Base-by-base conservation (phyloP, 1,140 invertebrate species). In the Adoxophyes honmai region DNA sequence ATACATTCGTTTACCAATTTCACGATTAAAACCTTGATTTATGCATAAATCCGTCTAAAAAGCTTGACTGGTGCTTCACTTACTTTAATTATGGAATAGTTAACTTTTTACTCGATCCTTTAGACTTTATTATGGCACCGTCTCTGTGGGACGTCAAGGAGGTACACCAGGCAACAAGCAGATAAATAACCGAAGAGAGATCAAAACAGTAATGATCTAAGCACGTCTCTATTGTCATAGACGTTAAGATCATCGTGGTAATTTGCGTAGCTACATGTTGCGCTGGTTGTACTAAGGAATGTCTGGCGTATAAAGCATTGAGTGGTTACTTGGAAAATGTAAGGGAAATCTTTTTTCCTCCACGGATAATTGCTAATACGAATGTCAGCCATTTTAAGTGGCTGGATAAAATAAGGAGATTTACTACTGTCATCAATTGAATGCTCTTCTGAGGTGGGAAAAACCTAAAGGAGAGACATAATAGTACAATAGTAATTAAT, bases 281-380 rank as follows among this genome's bases (percentile, higher is more conserved):
- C n/a, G n/a, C n/a, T n/a, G n/a, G n/a, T n/a, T 3, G 6, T 6
- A 3, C 21, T 3, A 28, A 2, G 21, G 42, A 21, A 48, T 48
- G n/a, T 18, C 11, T 48, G 21, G 21, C 42, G 42, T 48, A 21
- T 13, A n/a, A n/a, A 5, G 42, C 21, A 21, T 48, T 48, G 28
- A 48, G 16, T 48, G n/a, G 42, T 48, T 48, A 48, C 18, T 48
- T 48, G n/a, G 42, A 48, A 48, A 48, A 16, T 18, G 21, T 21
- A 5, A 18, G 8, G 34, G 15, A 18, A 48, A 28, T 48, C 42
- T 48, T 48, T 48, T 44, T 48, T 48, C 21, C 42, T 18, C 11
- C 16, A 21, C 21, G 10, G n/a, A n/a, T 48, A 48, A 48, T 48
- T 48, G 21, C 42, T 48, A 28, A 8, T 48, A 21, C 42, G 28